phyloP scores from a whole-genome alignment of 2,888 invertebrate species.

The Tenthredo scrophulariae region DNA sequence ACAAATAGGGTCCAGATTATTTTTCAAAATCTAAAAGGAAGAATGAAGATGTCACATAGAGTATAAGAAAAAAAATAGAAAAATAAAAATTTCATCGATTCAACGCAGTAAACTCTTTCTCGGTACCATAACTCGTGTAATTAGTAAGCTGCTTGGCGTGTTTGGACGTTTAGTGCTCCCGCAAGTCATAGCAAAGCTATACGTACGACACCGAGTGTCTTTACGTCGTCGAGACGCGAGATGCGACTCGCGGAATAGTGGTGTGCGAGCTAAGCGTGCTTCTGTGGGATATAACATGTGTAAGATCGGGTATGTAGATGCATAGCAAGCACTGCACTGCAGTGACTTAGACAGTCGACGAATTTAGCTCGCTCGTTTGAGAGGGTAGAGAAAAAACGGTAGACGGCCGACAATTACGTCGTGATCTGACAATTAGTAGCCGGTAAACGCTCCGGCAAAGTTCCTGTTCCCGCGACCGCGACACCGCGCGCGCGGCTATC shows the following conservation, averaged over 20 bases:
- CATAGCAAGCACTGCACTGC: not conserved
- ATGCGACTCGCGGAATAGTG: not conserved
- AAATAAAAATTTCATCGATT: constrained; percentile 3
- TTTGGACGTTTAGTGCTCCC: constrained; percentile 51
- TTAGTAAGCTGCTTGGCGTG: constrained; percentile 38
- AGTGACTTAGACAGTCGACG: constrained; percentile 61
- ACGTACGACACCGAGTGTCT: constrained; percentile 28
- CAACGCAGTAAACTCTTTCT: constrained; percentile 1
- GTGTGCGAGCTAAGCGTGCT: constrained; percentile 25
- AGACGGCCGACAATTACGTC: constrained; percentile 74
- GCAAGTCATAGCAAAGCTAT: constrained; percentile 53
- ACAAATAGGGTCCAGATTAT: not conserved
- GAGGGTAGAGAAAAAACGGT: constrained; percentile 66
- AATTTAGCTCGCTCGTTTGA: constrained; percentile 65
- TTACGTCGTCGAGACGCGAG: constrained; percentile 53
- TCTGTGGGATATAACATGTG: constrained; percentile 9
- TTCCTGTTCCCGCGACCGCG: constrained; percentile 49
- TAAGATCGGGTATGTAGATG: not conserved
- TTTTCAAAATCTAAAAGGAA: not conserved
- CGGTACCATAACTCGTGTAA: constrained; percentile 21
- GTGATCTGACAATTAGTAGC: constrained; percentile 76
- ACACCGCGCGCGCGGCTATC: not conserved
- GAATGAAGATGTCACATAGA: not conserved
- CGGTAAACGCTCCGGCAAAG: constrained; percentile 70
- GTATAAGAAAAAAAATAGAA: too few species aligned